Evolutionary conservation across 2,797 vertebrate species (phyloP), one percentile per base, ranked within the genome.

Genomic region (Anableps anableps): DNA sequence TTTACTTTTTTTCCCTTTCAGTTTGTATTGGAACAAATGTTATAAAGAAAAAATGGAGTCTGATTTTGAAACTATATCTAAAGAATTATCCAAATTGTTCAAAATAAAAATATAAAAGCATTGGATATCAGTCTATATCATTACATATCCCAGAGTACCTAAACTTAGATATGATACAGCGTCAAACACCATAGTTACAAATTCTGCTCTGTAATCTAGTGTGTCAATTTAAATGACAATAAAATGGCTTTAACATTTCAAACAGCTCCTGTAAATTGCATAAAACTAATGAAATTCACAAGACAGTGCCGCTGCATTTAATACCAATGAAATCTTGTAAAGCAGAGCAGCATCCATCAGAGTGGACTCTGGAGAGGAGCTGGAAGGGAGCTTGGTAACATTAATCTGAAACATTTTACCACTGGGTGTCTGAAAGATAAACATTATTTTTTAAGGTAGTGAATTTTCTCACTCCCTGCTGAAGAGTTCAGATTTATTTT

Each of bases 331-430:
- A 38, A 19, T 66, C 17, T 11, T 66, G 31, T 36, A 66, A 34
- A 66, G 62, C 17, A 64, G 31, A 36, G 62, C 29, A 36, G 34
- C 31, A 36, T 64, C 17, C 17, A 64, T 36, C 17, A 64, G 58
- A 60, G 58, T 6, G 14, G 14, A 62, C 17, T 66, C 62, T 66
- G 62, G 17, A 66, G 62, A 38, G 7, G 34, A 66, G 19, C 31
- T 21, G 62, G 34, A 66, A 38, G n/a, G n/a, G 29, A 36, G 34
- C 34, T 36, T 21, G 34, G 62, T 4, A 66, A 66, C 1, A 38
- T 66, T 66, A 66, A 66, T 66, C 19, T 38, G 38, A 36, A 38
- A 66, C 62, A 66, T 36, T 64, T 66, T 62, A 62, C 58, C 62
- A 38, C 62, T 66, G 62, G 17, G 34, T 21, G 34, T 36, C 19